Percentiles rank a stretch among this genome's conserved stretches.
These are phyloP conservation scores for Pseudochaenichthys georgianus DNA, from an alignment of 2,797 vertebrate genomes.

Conservation along the genomic window DNA sequence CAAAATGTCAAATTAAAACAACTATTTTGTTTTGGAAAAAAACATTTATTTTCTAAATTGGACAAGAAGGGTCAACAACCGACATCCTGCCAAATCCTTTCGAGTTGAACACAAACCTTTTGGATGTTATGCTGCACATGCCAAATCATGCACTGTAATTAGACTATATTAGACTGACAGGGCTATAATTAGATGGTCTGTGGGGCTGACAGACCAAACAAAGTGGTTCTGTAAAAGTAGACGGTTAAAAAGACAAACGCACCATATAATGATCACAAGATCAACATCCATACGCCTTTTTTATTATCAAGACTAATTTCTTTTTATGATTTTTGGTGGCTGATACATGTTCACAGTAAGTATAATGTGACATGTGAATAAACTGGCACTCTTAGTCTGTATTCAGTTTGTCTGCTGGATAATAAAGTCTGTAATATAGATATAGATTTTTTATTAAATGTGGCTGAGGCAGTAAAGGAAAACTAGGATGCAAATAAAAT, in stretches of 20 bases:
- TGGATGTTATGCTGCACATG: conserved; percentile 4
- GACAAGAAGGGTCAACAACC: conserved; percentile 1
- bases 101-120: conserved; percentile 7
- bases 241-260: neutral
- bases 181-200: conserved; percentile 9
- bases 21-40: neutral
- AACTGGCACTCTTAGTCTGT: neutral
- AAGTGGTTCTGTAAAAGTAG: neutral
- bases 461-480: neutral
- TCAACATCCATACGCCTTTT: neutral
- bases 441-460: neutral
- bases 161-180: neutral
- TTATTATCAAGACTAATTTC: neutral
- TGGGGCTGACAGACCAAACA: neutral
- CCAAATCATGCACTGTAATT: conserved; percentile 14
- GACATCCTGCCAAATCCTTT: conserved; percentile 13
- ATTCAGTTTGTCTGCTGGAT: conserved; percentile 1
- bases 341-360: neutral
- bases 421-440: neutral
- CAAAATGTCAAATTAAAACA: neutral
- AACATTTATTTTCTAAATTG: no score
- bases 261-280: neutral
- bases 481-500: neutral
- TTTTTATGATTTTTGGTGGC: neutral
- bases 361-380: conserved; percentile 4